phyloP scores from a whole-genome alignment of 37 sponge, comb jelly and placozoan species.

The Aphrocallistes beatrix region DNA sequence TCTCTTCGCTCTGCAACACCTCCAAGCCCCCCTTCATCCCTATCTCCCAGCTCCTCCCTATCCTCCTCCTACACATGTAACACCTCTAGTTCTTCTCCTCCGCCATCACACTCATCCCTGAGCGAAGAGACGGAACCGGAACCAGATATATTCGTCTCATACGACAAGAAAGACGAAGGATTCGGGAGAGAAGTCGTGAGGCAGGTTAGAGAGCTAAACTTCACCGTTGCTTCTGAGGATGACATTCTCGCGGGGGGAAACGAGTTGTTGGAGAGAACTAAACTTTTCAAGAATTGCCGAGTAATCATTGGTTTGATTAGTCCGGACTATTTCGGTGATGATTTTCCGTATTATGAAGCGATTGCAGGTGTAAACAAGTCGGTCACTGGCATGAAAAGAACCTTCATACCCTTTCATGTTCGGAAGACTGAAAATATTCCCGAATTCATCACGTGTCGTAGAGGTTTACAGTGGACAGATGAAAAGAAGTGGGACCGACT shows the following conservation, averaged over 20 bases:
- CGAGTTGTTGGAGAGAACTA: not conserved
- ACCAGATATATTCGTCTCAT: not conserved
- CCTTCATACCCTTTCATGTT: not conserved
- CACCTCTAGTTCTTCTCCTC: not conserved
- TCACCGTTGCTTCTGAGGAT: not conserved
- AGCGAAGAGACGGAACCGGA: not conserved
- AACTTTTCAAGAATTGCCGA: not conserved
- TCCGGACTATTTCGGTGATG: not conserved
- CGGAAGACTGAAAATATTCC: not conserved
- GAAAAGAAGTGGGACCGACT: not conserved
- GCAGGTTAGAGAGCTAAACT: not conserved
- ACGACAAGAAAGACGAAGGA: not conserved
- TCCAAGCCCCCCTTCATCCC: not conserved
- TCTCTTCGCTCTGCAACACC: not conserved
- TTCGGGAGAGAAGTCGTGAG: not conserved
- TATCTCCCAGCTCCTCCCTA: not conserved
- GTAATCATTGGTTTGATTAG: not conserved
- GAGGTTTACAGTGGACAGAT: not conserved
- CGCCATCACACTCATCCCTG: too few species aligned
- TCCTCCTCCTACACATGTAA: not conserved
- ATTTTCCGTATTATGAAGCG: not conserved
- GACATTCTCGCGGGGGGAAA: not conserved
- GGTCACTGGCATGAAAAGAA: not conserved
- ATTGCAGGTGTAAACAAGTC: not conserved
- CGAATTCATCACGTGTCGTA: not conserved